Evolutionary conservation across 2,797 vertebrate genomes (phyloP).

Genomic region (Tadarida brasiliensis): DNA sequence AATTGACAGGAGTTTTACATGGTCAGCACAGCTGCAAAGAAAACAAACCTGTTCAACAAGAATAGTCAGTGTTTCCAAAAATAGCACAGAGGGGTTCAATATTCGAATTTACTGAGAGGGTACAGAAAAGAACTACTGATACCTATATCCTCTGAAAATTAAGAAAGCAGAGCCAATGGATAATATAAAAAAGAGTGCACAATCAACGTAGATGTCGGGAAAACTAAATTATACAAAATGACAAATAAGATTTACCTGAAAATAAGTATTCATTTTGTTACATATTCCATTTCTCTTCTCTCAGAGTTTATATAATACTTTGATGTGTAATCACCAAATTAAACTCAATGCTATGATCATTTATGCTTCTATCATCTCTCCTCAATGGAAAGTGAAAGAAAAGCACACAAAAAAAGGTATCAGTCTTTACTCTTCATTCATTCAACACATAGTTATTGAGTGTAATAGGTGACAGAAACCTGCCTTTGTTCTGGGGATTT

Average conservation of each 20-base stretch:
- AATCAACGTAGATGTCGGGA: background rate
- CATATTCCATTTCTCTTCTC: slow-evolving; percentile 16
- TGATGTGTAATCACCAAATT: slow-evolving; percentile 36
- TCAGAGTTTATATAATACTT: slow-evolving; percentile 6
- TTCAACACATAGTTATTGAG: slow-evolving; percentile 22
- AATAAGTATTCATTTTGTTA: slow-evolving; percentile 21
- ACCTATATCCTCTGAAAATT: background rate
- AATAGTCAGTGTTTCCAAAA: slow-evolving; percentile 34
- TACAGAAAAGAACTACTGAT: slow-evolving; percentile 4
- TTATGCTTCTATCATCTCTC: slow-evolving; percentile 7
- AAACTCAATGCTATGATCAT: slow-evolving; percentile 5
- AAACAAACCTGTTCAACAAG: slow-evolving; percentile 51
- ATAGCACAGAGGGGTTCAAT: background rate
- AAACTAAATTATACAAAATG: slow-evolving; percentile 46
- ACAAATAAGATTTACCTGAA: slow-evolving; percentile 30
- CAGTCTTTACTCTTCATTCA: slow-evolving; percentile 46
- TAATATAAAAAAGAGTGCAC: background rate
- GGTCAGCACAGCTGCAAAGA: slow-evolving; percentile 30
- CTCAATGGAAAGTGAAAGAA: slow-evolving; percentile 65
- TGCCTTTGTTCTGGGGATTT: background rate
- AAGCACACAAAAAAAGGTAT: background rate
- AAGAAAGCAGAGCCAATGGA: slow-evolving; percentile 23
- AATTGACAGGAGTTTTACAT: slow-evolving; percentile 51
- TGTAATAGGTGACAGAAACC: background rate
- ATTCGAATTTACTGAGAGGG: slow-evolving; percentile 31